A percentile compares a stretch with the other conserved stretches of the same genome.
These are phyloP conservation scores for Paramormyrops kingsleyae DNA, from an alignment of 2,113 vertebrate species.

Conservation along the genomic window DNA sequence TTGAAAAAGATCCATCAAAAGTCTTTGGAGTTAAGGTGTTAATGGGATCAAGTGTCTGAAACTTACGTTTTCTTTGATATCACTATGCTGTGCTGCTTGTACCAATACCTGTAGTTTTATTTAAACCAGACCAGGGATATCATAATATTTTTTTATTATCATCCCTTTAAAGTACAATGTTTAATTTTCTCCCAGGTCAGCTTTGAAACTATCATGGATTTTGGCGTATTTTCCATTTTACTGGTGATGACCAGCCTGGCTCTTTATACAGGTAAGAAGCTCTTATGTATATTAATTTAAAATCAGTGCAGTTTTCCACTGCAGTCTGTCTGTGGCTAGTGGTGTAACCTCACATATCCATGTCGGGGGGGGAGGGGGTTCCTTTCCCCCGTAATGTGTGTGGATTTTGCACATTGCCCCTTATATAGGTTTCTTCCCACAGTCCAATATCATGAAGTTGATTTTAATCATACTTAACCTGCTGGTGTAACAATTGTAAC, in stretches of 20 bases:
- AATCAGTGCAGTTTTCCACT: not conserved
- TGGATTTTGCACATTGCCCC: not conserved
- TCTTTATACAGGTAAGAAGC: not conserved
- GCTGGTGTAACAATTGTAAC: not conserved
- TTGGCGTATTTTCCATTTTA: not conserved
- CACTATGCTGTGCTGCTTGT: not conserved
- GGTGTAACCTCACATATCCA: not conserved
- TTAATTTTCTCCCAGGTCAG: not conserved
- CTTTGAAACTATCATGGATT: not conserved
- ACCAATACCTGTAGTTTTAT: not conserved
- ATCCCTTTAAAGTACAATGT: not conserved
- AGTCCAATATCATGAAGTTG: not conserved
- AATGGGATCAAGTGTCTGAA: not conserved
- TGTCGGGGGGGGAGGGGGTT: not conserved
- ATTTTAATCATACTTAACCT: not conserved
- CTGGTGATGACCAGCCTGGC: not conserved
- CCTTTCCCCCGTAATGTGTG: not conserved
- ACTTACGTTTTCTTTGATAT: not conserved
- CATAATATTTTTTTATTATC: not conserved
- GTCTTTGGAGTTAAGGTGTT: not conserved
- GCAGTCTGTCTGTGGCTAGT: not conserved
- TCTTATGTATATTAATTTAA: not conserved
- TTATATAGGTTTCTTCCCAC: not conserved
- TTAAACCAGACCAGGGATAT: not conserved
- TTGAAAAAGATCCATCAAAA: not conserved